Conservation (phyloP, 2,113 vertebrate species). For the Paratilapia polleni region DNA sequence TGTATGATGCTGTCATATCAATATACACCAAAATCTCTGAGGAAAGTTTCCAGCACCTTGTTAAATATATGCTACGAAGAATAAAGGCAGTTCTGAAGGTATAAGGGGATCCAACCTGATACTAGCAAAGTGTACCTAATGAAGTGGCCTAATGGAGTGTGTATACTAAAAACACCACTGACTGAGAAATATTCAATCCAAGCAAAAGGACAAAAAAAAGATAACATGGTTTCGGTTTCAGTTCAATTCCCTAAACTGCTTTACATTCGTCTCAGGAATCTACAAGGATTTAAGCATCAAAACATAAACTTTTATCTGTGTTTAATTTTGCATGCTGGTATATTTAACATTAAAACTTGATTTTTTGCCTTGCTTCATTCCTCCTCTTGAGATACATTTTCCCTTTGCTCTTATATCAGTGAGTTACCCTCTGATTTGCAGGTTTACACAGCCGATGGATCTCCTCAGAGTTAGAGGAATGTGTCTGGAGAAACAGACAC, state of each 20-base stretch:
- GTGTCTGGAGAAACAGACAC: conserved; percentile 26
- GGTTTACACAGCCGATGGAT: conserved; percentile 6
- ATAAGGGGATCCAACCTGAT: background rate
- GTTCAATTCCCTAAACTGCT: background rate
- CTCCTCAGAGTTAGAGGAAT: conserved; percentile 37
- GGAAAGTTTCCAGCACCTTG: background rate
- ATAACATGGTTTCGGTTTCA: background rate
- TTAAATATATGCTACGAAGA: background rate
- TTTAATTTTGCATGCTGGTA: background rate
- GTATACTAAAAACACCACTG: background rate
- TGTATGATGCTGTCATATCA: no score
- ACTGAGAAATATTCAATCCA: background rate
- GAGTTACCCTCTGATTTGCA: conserved; percentile 12
- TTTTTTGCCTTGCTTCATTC: background rate
- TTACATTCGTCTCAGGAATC: background rate
- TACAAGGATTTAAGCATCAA: background rate
- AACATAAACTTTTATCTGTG: background rate
- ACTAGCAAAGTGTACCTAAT: background rate
- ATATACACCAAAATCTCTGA: no score
- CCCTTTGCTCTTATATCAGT: background rate
- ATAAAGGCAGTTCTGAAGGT: background rate
- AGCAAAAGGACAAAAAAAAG: background rate
- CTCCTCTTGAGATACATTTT: background rate
- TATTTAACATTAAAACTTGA: conserved; percentile 20
- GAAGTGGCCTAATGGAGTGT: background rate